phyloP scores from a whole-genome alignment of 1,140 invertebrate genomes.

The Zaprionus kolodkinae region DNA sequence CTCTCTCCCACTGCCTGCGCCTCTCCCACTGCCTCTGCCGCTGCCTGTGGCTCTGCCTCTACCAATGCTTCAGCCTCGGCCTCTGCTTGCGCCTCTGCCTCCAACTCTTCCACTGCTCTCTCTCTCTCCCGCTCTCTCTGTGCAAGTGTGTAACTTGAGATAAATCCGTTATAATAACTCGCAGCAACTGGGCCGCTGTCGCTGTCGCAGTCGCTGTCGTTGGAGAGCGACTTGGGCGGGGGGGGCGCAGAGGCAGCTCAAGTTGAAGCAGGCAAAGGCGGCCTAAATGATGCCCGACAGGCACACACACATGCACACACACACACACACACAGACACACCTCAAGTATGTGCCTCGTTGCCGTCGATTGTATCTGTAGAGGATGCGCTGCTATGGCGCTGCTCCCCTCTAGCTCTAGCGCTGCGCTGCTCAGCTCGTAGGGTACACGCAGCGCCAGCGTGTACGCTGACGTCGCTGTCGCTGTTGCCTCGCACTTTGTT shows the following conservation, averaged over 20 bases:
- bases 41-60: slow-evolving; percentile 11
- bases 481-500: slow-evolving; percentile 31
- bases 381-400: slow-evolving; percentile 51
- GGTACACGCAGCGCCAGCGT: slow-evolving; percentile 1
- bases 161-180: slow-evolving; percentile 82
- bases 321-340: slow-evolving; percentile 36
- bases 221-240: not conserved
- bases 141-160: slow-evolving; percentile 66
- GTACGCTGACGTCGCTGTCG: not conserved
- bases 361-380: slow-evolving; percentile 74
- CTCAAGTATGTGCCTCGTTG: slow-evolving; percentile 40
- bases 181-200: slow-evolving; percentile 58
- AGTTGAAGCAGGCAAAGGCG: slow-evolving; percentile 26
- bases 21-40: not conserved
- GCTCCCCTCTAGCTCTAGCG: too few relatives aligned
- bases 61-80: not conserved
- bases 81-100: too few relatives aligned
- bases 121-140: slow-evolving; percentile 30
- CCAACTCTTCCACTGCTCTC: not conserved
- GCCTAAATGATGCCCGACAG: slow-evolving; percentile 68
- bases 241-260: slow-evolving; percentile 8
- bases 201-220: slow-evolving; percentile 8
- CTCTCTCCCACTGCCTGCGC: too few relatives aligned
- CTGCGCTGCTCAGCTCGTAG: not conserved
- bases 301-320: slow-evolving; percentile 38